Evolutionary conservation across 2,888 invertebrate species (phyloP), one percentile per base, ranked within the genome.

Genomic region (Synergus itoensis): DNA sequence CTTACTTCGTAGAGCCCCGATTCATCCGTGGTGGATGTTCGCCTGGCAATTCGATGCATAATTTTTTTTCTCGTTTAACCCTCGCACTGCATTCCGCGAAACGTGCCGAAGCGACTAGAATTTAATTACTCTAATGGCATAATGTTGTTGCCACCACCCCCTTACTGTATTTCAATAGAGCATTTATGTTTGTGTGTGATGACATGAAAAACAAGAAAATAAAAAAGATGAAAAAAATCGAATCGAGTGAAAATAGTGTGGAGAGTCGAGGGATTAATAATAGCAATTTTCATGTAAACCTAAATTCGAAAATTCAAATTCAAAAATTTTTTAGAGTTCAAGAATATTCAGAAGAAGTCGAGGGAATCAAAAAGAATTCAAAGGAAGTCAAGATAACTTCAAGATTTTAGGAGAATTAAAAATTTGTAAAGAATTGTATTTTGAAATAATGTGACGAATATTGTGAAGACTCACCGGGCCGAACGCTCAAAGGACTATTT

Each of bases 41-140:
- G 79, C 57, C 79, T 60, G 64, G 48, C 80, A 45, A 77, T 77
- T 81, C 81, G 53, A 79, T 82, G 82, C 78, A 83, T 84, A 84
- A 86, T 84, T 87, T 85, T 83, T 77, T 87, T 86, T 82, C 83
- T 85, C 86, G 85, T 86, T 89, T 87, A 88, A 87, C 87, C 85
- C 87, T 87, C 84, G 82, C 76, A 79, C 82, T 82, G 82, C 86
- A 85, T 85, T 86, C 84, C 83, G 83, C 53, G 73, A 53, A 73
- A 73, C 53, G 53, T 80, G 77, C 85, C 84, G 84, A 80, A 84
- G 83, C 84, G 83, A 82, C 84, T 80, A 79, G 86, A 84, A 90
- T 91, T 88, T 88, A 87, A 91, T 91, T 90, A 90, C 85, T 84
- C 86, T 90, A 91, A 91, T 90, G 88, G 89, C 83, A 82, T 90